Conservation (phyloP, 2,888 invertebrate species). For the Conistra vaccinii region DNA sequence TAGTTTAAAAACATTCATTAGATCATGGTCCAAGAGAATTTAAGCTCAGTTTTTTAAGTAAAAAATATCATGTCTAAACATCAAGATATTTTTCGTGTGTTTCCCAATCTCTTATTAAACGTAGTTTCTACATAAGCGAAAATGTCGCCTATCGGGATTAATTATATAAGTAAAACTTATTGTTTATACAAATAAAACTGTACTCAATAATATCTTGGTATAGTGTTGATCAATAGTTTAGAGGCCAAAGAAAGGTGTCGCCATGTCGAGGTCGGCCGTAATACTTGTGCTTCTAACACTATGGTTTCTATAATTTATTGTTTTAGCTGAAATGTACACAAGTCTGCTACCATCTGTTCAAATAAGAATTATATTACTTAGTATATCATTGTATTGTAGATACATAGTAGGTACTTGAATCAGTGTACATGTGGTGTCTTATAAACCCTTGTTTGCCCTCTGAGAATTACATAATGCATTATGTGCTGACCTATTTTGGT, state of each 20-base stretch:
- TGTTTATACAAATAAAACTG: constrained; percentile 41
- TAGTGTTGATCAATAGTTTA: constrained; percentile 65
- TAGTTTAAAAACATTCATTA: constrained; percentile 8
- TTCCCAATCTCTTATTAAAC: background rate
- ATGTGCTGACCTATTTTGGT: constrained; percentile 32
- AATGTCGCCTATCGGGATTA: constrained; percentile 1
- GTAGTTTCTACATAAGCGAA: background rate
- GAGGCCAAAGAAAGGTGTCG: constrained; percentile 69
- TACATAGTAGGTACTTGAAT: constrained; percentile 13
- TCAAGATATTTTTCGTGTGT: background rate
- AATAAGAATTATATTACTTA: background rate
- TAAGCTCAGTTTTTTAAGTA: background rate
- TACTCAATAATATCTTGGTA: constrained; percentile 39
- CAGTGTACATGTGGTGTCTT: constrained; percentile 17
- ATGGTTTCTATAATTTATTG: constrained; percentile 46
- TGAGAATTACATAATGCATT: constrained; percentile 41
- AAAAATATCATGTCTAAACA: background rate
- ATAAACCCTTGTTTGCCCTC: constrained; percentile 24
- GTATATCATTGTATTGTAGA: constrained; percentile 12
- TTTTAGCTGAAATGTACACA: constrained; percentile 26
- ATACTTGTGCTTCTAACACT: constrained; percentile 44
- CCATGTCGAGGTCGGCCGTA: constrained; percentile 54
- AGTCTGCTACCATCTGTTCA: constrained; percentile 15
- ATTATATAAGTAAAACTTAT: constrained; percentile 15
- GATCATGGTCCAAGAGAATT: background rate